Evolutionary conservation across 2,888 invertebrate genomes (phyloP), one percentile per base, ranked within the genome.

Genomic region (Sesia bembeciformis): DNA sequence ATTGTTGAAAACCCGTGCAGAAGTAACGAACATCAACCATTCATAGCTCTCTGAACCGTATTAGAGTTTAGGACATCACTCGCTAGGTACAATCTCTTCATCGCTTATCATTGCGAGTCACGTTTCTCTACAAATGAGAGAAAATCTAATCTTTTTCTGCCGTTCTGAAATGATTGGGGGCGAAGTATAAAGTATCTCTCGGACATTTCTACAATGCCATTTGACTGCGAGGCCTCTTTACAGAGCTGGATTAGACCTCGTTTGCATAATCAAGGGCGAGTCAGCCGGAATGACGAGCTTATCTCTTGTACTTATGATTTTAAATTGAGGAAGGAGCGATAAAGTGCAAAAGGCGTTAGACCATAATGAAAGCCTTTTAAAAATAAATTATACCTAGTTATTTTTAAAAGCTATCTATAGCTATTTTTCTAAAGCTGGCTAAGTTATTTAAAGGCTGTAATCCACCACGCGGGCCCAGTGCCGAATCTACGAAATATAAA

Each of bases 101-200:
- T 79, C 76, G 69, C 70, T 79, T 79, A 65, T 68, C 68, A 68
- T 75, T 76, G 69, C 81, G 61, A 73, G 76, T 80, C 82, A 82
- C 82, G 82, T 81, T 64, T 68, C 60, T 58, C 70, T 72, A 74
- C 78, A 78, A 81, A 82, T 82, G 80, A 82, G 77, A 76, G 78
- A 77, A 78, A 81, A 83, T 82, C 79, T 80, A 81, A 81, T 82
- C 76, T 82, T 77, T 79, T 78, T 78, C 73, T 71, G 68, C 72
- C 70, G 67, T 68, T 64, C 68, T 64, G 62, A 72, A 76, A 74
- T 78, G 78, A 79, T 81, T 80, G 79, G 75, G 65, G 65, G 61
- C 68, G 65, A 71, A 68, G 68, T 72, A 74, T 75, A 74, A 78
- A 50, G 50, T 78, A 71, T 72, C 67, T 69, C 63, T 71, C 57